Evolutionary conservation across 2,113 vertebrate species (phyloP).

Genomic region (Heterotis niloticus): DNA sequence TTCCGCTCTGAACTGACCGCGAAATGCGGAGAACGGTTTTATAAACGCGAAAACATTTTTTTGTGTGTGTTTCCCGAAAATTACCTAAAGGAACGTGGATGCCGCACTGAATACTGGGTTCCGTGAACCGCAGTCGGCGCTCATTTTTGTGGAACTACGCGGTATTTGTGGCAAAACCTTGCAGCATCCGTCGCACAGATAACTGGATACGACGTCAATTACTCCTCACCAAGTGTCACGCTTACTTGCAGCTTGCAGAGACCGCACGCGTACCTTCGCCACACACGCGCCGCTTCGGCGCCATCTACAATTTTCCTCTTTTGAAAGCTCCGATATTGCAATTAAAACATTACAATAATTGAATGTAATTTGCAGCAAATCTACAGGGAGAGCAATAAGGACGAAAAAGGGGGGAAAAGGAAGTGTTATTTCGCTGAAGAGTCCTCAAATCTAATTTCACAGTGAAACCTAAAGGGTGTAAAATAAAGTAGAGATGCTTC

Average conservation of each 20-base stretch:
- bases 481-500: constrained; percentile 13
- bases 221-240: constrained; percentile 56
- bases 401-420: neutral
- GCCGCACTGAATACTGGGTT: constrained; percentile 18
- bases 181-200: constrained; percentile 55
- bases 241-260: constrained; percentile 12
- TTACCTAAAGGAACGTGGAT: neutral
- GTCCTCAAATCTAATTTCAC: constrained; percentile 17
- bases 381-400: neutral
- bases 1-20: too few relatives aligned
- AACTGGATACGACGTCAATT: constrained; percentile 50
- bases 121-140: constrained; percentile 34
- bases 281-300: neutral
- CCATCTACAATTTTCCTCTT: constrained; percentile 37
- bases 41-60: neutral
- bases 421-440: constrained; percentile 13
- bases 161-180: constrained; percentile 50
- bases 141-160: constrained; percentile 36
- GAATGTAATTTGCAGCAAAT: constrained; percentile 53
- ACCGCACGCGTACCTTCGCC: neutral
- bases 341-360: constrained; percentile 57
- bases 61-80: too few relatives aligned
- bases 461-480: neutral
- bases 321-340: constrained; percentile 49
- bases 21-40: too few relatives aligned